Base-by-base conservation (phyloP, 2,888 invertebrate species). In the Sepioteuthis lessoniana region DNA sequence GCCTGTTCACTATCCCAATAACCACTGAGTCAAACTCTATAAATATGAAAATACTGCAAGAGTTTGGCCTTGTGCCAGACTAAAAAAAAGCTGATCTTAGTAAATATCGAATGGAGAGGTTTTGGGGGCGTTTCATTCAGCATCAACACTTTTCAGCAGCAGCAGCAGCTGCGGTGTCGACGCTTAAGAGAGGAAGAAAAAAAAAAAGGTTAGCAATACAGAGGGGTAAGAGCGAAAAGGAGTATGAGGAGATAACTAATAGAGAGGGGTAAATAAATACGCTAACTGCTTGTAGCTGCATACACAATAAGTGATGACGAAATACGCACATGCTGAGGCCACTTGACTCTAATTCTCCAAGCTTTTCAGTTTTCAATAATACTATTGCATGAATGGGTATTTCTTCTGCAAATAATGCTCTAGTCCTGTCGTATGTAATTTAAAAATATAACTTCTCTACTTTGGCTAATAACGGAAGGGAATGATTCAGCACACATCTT, bases 251-350 rank as follows among this genome's bases (percentile, higher is more conserved):
- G 46, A 13, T 19, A 76, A 76, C 76, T 76, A 76, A n/a, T 46
- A 91, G 91, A 28, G 31, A 47, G 92, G 46, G 46, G 92, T 16
- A 35, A 38, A 91, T 31, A 46, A 31, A 31, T 13, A 92, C 10
- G 28, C 46, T 47, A 19, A 31, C 46, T 42, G 42, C n/a, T 37
- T 42, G 92, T 92, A 92, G 46, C 47, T 92, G 47, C 47, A 47
- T 92, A 92, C 92, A 21, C 92, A 92, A 47, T n/a, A 92, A 92
- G n/a, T 92, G 92, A 92, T 92, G 92, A 92, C 92, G 92, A 92
- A 46, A 46, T 19, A 92, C 92, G n/a, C 92, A 92, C n/a, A n/a
- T 76, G 76, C n/a, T 76, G n/a, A 76, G 25, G n/a, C 76, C 76
- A 76, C 76, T 76, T 76, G 76, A 76, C 76, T 31, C 13, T 76